Evolutionary conservation across 2,113 vertebrate species (phyloP), one percentile per base, ranked within the genome.

Genomic region (Mormyrus iriodes): DNA sequence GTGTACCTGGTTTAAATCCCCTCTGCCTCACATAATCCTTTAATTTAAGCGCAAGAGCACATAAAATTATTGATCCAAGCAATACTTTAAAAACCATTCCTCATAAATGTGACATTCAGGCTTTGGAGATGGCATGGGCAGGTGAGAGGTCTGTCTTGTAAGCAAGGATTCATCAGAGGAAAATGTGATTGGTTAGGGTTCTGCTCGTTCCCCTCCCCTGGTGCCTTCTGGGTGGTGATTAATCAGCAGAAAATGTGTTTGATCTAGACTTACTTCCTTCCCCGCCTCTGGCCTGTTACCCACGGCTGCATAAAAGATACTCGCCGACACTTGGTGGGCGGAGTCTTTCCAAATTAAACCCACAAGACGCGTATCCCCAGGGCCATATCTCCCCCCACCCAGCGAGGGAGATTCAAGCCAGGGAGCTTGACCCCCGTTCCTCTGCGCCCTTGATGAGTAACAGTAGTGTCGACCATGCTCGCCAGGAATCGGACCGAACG

Each of bases 241-340:
- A 90, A 15, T 89, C 89, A 92, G 87, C 58, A 93, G 93, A 95
- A 95, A 94, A 94, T 94, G 91, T 94, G 94, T 94, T 93, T 92
- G 92, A 91, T 88, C 92, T 93, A 91, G 91, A 90, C 90, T 94
- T 82, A 61, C 85, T 94, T 85, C 53, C 84, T 89, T 79, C 73
- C 73, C 73, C 17, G 31, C 88, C 92, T 53, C 51, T 93, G 91
- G 92, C 92, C 90, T 55, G 27, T 48, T 76, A 27, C 91, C 69
- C 91, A 90, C 93, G 94, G 93, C 93, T 94, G 95, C 93, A 95
- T 92, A 91, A 95, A 88, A 95, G 91, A 96, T 94, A 94, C 90
- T 88, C 91, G 90, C 91, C 35, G 4, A 79, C 85, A 89, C 87
- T 91, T 82, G 91, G 91, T 88, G 69, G 15, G 88, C 35, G 42